A percentile compares a stretch with the other conserved stretches of the same genome.
These are phyloP conservation scores for Phaethon lepturus DNA, from an alignment of 2,113 vertebrate species.

Conservation along the genomic window DNA sequence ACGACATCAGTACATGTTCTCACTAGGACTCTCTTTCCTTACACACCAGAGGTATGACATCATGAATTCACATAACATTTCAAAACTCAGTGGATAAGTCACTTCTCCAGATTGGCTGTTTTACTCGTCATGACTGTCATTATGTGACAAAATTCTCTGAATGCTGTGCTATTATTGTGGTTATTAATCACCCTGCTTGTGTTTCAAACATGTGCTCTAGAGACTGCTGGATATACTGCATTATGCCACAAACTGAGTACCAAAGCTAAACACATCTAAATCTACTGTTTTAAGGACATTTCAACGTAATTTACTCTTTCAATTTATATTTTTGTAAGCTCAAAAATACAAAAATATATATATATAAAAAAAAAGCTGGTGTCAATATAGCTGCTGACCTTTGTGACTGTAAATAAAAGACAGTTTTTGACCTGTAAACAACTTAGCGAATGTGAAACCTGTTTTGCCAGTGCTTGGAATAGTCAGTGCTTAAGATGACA, in stretches of 20 bases:
- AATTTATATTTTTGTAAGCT: slow-evolving; percentile 53
- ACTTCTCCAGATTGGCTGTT: slow-evolving; percentile 28
- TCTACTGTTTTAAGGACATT: slow-evolving; percentile 29
- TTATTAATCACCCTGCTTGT: slow-evolving; percentile 68
- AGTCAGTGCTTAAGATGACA: slow-evolving; percentile 14
- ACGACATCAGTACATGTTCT: background rate
- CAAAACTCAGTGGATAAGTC: background rate
- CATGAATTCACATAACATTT: background rate
- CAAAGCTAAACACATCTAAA: slow-evolving; percentile 26
- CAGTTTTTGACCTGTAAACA: slow-evolving; percentile 60
- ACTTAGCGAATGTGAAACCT: slow-evolving; percentile 50
- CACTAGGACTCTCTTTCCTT: background rate
- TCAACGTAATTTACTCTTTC: slow-evolving; percentile 58
- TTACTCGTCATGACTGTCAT: slow-evolving; percentile 40
- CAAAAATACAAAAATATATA: background rate
- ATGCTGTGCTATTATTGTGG: slow-evolving; percentile 20
- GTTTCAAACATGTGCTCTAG: slow-evolving; percentile 55
- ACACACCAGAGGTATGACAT: slow-evolving; percentile 1
- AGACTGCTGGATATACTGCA: slow-evolving; percentile 38
- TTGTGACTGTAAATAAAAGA: slow-evolving; percentile 52
- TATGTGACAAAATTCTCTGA: slow-evolving; percentile 59
- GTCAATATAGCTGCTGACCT: slow-evolving; percentile 52
- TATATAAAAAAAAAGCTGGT: slow-evolving; percentile 1
- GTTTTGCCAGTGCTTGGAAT: slow-evolving; percentile 32
- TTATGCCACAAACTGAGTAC: slow-evolving; percentile 32